These are phyloP conservation scores for Merluccius polli DNA, from an alignment of 2,797 vertebrate species.

Conservation along the genomic window DNA sequence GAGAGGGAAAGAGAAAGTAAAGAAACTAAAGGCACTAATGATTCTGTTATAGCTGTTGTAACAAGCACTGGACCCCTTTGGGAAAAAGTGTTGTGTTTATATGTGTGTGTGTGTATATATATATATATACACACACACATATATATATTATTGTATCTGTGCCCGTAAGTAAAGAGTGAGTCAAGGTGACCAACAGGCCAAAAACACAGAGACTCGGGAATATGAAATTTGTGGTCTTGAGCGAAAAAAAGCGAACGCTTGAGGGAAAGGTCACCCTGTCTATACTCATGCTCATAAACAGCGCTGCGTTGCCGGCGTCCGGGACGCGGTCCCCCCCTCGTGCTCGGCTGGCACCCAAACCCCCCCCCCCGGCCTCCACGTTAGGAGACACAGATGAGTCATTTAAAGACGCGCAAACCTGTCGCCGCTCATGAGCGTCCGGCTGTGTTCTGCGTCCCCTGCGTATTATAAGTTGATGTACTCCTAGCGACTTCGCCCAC, in stretches of 20 bases:
- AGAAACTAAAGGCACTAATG: no score
- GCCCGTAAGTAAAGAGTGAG: background rate
- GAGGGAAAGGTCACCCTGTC: constrained; percentile 22
- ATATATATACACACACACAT: no score
- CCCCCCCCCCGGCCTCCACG: constrained; percentile 60
- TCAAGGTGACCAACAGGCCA: no score
- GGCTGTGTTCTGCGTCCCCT: constrained; percentile 30
- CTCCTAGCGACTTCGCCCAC: constrained; percentile 34
- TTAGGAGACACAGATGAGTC: constrained; percentile 72
- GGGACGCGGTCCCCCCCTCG: constrained; percentile 48
- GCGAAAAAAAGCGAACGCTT: background rate
- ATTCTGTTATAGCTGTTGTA: no score
- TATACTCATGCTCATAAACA: constrained; percentile 35
- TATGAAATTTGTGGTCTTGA: background rate
- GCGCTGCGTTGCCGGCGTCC: constrained; percentile 34
- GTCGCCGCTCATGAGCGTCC: constrained; percentile 66
- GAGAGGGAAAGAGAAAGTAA: no score
- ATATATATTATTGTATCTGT: background rate
- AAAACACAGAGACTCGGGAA: background rate
- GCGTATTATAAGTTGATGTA: constrained; percentile 32
- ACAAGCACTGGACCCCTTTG: no score
- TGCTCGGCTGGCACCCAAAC: constrained; percentile 58
- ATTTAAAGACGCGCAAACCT: constrained; percentile 64
- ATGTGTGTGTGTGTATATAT: no score
- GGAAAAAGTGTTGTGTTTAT: no score